Evolutionary conservation across 1,140 invertebrate species (phyloP), one percentile per base, ranked within the genome.

Genomic region (Reticulitermes speratus): DNA sequence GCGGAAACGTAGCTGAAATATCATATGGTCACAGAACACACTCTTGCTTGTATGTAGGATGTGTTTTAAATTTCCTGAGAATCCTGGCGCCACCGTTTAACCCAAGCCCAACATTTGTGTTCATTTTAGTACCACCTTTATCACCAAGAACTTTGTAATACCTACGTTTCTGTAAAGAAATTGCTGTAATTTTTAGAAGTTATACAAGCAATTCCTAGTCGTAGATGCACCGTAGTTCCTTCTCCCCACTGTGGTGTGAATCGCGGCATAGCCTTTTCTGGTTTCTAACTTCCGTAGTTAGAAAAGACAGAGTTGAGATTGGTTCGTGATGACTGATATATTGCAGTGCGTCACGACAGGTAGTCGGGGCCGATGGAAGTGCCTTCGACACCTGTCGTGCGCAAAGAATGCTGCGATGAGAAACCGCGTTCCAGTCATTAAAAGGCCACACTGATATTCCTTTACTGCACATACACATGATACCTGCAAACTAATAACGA

Each of bases 131-230:
- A 25, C n/a, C n/a, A 75, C 65, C 1, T 30, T 30, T 30, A 75
- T 75, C 65, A 8, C n/a, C 65, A 75, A 75, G n/a, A 75, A 75
- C 65, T 75, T 75, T 75, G 11, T 75, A 75, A 75, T 30, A 75
- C n/a, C 25, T 30, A 30, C 65, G 65, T 75, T 75, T 75, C 65
- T 30, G n/a, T 75, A 30, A n/a, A 75, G 25, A 75, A 75, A 75
- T 75, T 75, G 7, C 65, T 75, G 65, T 75, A 75, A 75, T 75
- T 75, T 75, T 75, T 75, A 25, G 65, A 75, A 75, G 65, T 30
- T 75, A 14, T 30, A 75, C 6, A 30, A 75, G 65, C n/a, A 75
- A 75, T 30, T 75, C n/a, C n/a, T 75, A 30, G 65, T 30, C 6
- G 5, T 75, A 30, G 65, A 75, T 30, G 7, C n/a, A 75, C 19